phyloP scores from a whole-genome alignment of 2,113 vertebrate species.

The Hippoglossus stenolepis region DNA sequence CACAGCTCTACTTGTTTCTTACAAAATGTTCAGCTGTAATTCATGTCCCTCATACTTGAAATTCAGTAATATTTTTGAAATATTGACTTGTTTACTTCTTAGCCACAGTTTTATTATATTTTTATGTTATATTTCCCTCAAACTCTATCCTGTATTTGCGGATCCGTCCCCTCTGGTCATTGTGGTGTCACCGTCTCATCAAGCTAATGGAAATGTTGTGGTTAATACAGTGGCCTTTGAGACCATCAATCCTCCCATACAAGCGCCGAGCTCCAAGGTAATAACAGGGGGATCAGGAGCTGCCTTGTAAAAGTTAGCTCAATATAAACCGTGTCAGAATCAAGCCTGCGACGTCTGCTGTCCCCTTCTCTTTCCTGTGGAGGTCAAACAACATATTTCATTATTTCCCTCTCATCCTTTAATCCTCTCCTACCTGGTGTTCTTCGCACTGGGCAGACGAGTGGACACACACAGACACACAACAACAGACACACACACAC shows the following conservation, averaged over 20 bases:
- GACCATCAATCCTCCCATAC: slow-evolving; percentile 29
- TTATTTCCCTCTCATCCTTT: slow-evolving; percentile 77
- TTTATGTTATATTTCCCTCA: not conserved
- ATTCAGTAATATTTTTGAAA: too few relatives aligned
- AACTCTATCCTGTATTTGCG: slow-evolving; percentile 10
- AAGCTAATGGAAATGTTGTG: slow-evolving; percentile 57
- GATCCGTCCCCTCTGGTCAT: slow-evolving; percentile 17
- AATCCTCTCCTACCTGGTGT: slow-evolving; percentile 69
- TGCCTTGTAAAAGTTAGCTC: slow-evolving; percentile 56
- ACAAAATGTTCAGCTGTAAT: not conserved
- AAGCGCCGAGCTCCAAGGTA: slow-evolving; percentile 32
- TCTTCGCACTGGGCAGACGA: not conserved
- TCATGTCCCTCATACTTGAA: too few relatives aligned
- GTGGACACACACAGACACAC: slow-evolving; percentile 6
- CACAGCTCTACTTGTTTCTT: not conserved
- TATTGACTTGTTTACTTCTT: too few relatives aligned
- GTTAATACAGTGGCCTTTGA: slow-evolving; percentile 36
- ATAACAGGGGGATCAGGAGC: slow-evolving; percentile 56
- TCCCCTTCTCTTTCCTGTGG: slow-evolving; percentile 53
- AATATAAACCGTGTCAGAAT: slow-evolving; percentile 54
- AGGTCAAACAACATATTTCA: slow-evolving; percentile 76
- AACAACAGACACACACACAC: slow-evolving; percentile 27
- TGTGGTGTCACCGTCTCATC: slow-evolving; percentile 47
- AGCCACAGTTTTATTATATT: not conserved
- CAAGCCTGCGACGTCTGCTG: slow-evolving; percentile 17